Conservation (phyloP, 2,888 invertebrate species). For the Diabrotica balteata region DNA sequence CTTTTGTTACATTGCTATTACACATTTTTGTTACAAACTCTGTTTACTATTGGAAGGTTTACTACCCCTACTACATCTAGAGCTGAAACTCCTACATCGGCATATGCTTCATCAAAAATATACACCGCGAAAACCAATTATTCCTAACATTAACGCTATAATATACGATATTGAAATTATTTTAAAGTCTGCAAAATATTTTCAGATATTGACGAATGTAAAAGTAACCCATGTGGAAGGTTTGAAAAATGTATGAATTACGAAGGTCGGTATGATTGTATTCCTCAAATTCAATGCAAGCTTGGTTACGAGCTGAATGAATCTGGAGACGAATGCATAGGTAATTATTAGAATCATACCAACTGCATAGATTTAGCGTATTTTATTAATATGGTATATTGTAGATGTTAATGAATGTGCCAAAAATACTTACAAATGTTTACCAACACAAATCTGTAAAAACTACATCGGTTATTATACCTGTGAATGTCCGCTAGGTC, state of each 20-base stretch:
- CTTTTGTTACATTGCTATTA: no score
- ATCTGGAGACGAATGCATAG: slow-evolving; percentile 72
- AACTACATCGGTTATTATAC: slow-evolving; percentile 83
- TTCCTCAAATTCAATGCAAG: slow-evolving; percentile 64
- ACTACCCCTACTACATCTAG: neutral
- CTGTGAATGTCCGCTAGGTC: slow-evolving; percentile 79
- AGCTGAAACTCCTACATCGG: no score
- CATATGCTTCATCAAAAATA: no score
- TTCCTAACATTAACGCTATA: no score
- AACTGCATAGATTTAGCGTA: no score
- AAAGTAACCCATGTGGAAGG: slow-evolving; percentile 62
- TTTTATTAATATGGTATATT: neutral
- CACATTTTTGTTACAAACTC: no score
- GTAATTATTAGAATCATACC: slow-evolving; percentile 56
- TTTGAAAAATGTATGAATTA: slow-evolving; percentile 76
- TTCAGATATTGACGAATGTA: slow-evolving; percentile 78
- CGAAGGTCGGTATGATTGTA: slow-evolving; percentile 79
- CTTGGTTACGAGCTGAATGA: slow-evolving; percentile 68
- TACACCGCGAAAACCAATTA: no score
- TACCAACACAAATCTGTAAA: slow-evolving; percentile 77
- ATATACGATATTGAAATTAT: neutral
- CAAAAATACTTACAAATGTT: slow-evolving; percentile 79
- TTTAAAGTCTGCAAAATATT: neutral
- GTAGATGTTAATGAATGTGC: slow-evolving; percentile 87
- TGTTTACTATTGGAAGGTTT: slow-evolving; percentile 17